Evolutionary conservation across 2,888 invertebrate genomes (phyloP).

Genomic region (Diarsia rubi): DNA sequence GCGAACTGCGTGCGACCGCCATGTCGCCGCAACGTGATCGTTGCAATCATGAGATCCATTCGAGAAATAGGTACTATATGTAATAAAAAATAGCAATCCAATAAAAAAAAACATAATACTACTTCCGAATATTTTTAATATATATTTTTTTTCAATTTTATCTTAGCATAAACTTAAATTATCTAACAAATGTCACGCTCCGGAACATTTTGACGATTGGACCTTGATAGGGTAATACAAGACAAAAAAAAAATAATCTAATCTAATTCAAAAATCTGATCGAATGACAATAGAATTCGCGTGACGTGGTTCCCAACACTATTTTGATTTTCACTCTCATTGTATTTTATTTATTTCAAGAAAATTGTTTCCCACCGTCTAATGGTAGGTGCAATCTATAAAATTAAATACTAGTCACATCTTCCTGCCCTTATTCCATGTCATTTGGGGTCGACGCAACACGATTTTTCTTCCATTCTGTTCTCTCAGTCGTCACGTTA

Average conservation of each 20-base stretch:
- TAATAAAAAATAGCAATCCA: constrained; percentile 44
- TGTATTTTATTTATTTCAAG: constrained; percentile 18
- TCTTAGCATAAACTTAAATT: constrained; percentile 10
- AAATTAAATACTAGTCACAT: too few species aligned
- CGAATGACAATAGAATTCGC: constrained; percentile 25
- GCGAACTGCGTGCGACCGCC: constrained; percentile 76
- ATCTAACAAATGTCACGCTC: constrained; percentile 13
- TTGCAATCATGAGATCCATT: constrained; percentile 68
- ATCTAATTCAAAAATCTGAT: constrained; percentile 20
- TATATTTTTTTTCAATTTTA: neutral
- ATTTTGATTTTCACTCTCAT: constrained; percentile 40
- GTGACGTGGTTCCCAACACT: constrained; percentile 24
- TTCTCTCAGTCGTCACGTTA: too few species aligned
- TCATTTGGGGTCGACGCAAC: too few species aligned
- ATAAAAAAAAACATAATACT: constrained; percentile 37
- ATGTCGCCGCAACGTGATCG: constrained; percentile 78
- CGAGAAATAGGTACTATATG: constrained; percentile 53
- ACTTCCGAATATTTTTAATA: constrained; percentile 19
- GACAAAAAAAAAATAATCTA: constrained; percentile 8
- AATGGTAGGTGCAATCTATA: neutral
- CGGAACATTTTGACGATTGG: constrained; percentile 13
- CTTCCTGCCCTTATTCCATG: too few species aligned
- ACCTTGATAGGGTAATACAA: neutral
- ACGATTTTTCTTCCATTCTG: too few species aligned
- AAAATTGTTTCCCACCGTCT: constrained; percentile 15